These are phyloP conservation scores for Bombus turneri DNA, from an alignment of 1,140 invertebrate species.

Conservation along the genomic window DNA sequence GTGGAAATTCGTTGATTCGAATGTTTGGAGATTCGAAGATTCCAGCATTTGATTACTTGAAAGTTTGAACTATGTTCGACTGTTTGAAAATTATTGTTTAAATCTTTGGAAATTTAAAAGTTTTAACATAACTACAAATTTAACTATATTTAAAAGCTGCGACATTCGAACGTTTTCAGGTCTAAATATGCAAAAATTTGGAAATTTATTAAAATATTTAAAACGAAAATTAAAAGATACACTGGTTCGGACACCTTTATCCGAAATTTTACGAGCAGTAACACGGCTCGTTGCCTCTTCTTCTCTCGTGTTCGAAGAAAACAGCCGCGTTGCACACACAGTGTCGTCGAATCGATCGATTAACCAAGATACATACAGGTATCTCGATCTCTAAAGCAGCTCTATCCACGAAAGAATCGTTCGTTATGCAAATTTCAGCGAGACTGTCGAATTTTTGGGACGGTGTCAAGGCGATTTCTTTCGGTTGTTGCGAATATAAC, in stretches of 20 bases:
- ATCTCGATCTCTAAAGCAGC: neutral
- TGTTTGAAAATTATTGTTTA: too few species aligned
- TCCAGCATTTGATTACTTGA: too few species aligned
- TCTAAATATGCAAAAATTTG: neutral
- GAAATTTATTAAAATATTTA: neutral
- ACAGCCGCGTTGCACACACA: neutral
- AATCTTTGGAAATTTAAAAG: too few species aligned
- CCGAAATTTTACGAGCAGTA: neutral
- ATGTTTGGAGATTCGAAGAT: too few species aligned
- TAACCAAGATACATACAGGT: constrained; percentile 5
- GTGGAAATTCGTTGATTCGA: too few species aligned
- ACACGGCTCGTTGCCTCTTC: neutral
- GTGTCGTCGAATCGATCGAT: neutral
- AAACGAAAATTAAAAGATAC: neutral
- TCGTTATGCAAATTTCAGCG: constrained; percentile 26
- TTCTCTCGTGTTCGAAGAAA: neutral
- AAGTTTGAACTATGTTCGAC: too few species aligned
- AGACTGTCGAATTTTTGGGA: neutral
- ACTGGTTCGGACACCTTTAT: neutral
- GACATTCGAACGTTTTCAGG: neutral
- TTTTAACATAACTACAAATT: too few species aligned
- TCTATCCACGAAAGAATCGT: constrained; percentile 27
- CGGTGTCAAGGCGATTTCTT: constrained; percentile 18
- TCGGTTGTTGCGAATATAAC: constrained; percentile 27
- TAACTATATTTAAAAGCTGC: too few species aligned